Evolutionary conservation across 2,797 vertebrate genomes (phyloP), one percentile per base, ranked within the genome.

Genomic region (Spizella passerina): DNA sequence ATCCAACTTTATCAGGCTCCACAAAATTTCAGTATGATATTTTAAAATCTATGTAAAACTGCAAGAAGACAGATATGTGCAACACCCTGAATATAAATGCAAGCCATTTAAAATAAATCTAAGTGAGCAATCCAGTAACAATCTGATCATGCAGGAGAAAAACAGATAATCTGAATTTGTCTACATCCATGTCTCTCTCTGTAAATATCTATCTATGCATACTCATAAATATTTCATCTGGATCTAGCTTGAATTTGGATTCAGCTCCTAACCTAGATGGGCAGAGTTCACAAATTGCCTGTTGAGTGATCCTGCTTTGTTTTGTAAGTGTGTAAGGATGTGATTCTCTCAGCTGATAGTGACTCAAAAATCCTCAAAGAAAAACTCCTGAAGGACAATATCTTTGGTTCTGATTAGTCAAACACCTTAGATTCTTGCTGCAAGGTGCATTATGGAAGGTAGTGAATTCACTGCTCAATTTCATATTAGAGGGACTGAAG

Each of bases 141-240:
- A 52, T 83, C 92, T 93, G 91, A 96, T 95, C 79, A 82, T 88
- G 93, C 29, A 27, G 79, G 87, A 97, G 94, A 90, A 96, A 94
- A 91, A 70, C 77, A 94, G 85, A 96, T 91, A 75, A 80, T 94
- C 92, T 96, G 92, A 96, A 96, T 97, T 97, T 96, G 94, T 93
- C 95, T 94, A 82, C 91, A 92, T 94, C 89, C 88, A 52, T 79
- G 92, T 94, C 90, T 95, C 79, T 76, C 90, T 94, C 82, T 95
- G 91, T 96, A 97, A 97, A 97, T 89, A 97, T 94, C 89, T 90
- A 41, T 96, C 92, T 97, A 60, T 76, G 94, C 82, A 83, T 90
- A 82, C 61, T 96, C 94, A 97, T 94, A 97, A 97, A 98, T 97
- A 96, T 96, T 97, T 97, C 85, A 96, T 97, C 81, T 88, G 75